phyloP scores from a whole-genome alignment of 2,113 vertebrate species.

The Nerophis ophidion region DNA sequence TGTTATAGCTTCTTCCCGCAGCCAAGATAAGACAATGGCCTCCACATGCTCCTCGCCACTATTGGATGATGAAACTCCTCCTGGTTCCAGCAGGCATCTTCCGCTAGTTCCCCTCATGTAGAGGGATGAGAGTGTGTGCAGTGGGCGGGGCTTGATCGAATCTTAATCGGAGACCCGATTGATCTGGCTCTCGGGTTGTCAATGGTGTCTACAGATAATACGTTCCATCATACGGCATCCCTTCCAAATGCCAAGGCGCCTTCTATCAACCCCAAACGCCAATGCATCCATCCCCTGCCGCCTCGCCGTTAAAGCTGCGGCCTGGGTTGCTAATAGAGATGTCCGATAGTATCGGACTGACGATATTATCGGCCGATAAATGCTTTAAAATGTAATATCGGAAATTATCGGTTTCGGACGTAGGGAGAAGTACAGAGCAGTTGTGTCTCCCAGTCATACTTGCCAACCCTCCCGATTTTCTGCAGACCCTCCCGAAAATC shows the following conservation, averaged over 20 bases:
- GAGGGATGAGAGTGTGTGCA: conserved; percentile 28
- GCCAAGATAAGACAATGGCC: conserved; percentile 24
- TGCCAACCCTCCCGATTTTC: no score
- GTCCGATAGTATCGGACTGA: no score
- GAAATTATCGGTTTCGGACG: no score
- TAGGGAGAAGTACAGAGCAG: no score
- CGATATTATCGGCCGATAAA: no score
- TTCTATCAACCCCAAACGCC: conserved; percentile 16
- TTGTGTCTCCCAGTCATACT: no score
- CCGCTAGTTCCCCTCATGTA: neutral
- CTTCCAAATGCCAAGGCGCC: conserved; percentile 40
- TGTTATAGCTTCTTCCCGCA: conserved; percentile 20
- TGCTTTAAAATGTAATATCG: no score
- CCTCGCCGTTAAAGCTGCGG: conserved; percentile 6
- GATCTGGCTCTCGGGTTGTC: conserved; percentile 47
- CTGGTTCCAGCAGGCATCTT: neutral
- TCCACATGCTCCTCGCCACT: conserved; percentile 24
- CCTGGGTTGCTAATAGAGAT: conserved; percentile 12
- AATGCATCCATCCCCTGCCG: conserved; percentile 3
- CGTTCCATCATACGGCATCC: conserved; percentile 37
- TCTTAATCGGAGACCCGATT: conserved; percentile 60
- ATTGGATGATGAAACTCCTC: conserved; percentile 26
- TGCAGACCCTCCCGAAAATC: no score
- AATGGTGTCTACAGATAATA: conserved; percentile 50
- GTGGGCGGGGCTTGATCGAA: conserved; percentile 39